Conservation (phyloP, 1,140 invertebrate species). For the Trinorchestia longiramus region DNA sequence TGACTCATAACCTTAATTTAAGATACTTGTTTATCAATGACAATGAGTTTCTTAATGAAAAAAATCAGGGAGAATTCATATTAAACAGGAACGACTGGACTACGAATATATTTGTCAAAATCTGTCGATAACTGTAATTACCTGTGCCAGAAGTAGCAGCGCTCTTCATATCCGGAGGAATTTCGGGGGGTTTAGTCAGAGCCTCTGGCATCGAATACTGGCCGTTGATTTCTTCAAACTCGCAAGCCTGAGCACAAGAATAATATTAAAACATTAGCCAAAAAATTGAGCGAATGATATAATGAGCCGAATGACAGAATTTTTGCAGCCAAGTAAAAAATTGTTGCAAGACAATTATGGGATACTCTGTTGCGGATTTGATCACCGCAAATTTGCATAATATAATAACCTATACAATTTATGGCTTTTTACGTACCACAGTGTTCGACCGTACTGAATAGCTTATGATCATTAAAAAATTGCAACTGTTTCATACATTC, state of each 20-base stretch:
- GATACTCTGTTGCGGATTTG: too few species aligned
- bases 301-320: too few species aligned
- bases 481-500: too few species aligned
- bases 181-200: conserved; percentile 81
- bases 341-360: too few species aligned
- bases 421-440: too few species aligned
- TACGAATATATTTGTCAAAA: background rate
- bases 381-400: too few species aligned
- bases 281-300: too few species aligned
- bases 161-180: conserved; percentile 71
- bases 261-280: background rate
- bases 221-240: conserved; percentile 98
- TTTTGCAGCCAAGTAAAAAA: too few species aligned
- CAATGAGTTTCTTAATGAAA: background rate
- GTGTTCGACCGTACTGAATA: too few species aligned
- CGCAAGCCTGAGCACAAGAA: conserved; percentile 76
- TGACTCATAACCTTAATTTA: background rate
- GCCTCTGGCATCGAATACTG: conserved; percentile 97
- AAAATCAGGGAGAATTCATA: background rate
- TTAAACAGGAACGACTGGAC: background rate
- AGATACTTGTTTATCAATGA: too few species aligned
- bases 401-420: too few species aligned
- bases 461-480: too few species aligned
- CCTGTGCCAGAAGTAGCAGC: conserved; percentile 64
- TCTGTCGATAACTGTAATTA: background rate